Conservation (phyloP, 2,888 invertebrate genomes). For the Archaeoteleia sp. region DNA sequence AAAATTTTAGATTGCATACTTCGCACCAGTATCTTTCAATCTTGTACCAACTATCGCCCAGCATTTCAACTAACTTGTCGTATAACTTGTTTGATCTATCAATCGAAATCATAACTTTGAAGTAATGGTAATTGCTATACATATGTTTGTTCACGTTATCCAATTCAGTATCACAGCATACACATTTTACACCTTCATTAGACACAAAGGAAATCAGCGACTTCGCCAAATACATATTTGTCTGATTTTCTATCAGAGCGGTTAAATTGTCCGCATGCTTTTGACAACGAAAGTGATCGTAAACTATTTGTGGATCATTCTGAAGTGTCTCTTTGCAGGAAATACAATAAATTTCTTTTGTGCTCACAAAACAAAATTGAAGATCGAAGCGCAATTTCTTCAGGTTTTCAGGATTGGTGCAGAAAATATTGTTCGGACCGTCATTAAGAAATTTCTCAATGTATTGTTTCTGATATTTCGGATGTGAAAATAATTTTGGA, state of each 20-base stretch:
- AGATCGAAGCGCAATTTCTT: slow-evolving; percentile 43
- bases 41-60: slow-evolving; percentile 55
- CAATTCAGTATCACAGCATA: slow-evolving; percentile 25
- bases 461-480: slow-evolving; percentile 16
- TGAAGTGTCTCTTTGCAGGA: slow-evolving; percentile 55
- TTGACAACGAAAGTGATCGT: slow-evolving; percentile 58
- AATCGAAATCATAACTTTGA: slow-evolving; percentile 1
- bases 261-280: slow-evolving; percentile 56
- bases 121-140: slow-evolving; percentile 17
- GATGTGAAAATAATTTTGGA: slow-evolving; percentile 14
- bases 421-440: slow-evolving; percentile 46
- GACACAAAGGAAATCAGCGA: slow-evolving; percentile 19
- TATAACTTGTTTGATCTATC: not conserved
- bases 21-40: slow-evolving; percentile 59
- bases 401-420: slow-evolving; percentile 29
- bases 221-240: slow-evolving; percentile 19
- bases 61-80: slow-evolving; percentile 13
- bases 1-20: slow-evolving; percentile 36
- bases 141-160: slow-evolving; percentile 30
- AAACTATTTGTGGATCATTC: slow-evolving; percentile 48
- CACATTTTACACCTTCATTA: slow-evolving; percentile 22
- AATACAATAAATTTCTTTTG: slow-evolving; percentile 53
- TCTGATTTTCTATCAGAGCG: slow-evolving; percentile 49
- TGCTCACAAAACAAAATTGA: slow-evolving; percentile 41
- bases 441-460: slow-evolving; percentile 33